phyloP scores from a whole-genome alignment of 2,113 vertebrate genomes.

The Typhlomys cinereus region DNA sequence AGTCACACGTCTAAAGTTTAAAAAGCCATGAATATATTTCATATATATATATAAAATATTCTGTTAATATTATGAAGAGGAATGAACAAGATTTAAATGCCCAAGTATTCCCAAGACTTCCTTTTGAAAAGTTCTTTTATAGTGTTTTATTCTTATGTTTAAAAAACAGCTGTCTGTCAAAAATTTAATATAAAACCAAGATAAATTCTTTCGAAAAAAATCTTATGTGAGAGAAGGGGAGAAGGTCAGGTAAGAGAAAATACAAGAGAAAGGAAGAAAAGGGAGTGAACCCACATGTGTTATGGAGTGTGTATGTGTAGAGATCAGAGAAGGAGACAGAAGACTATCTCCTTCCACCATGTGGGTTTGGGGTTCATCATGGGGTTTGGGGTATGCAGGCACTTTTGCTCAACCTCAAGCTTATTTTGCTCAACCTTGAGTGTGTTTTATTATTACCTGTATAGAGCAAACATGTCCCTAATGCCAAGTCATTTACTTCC shows the following conservation, averaged over 20 bases:
- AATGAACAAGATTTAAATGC: not conserved
- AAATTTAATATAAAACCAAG: conserved; percentile 22
- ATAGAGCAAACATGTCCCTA: not conserved
- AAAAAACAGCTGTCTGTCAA: conserved; percentile 12
- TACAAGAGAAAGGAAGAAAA: too few species aligned
- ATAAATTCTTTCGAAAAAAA: too few species aligned
- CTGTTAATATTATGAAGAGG: not conserved
- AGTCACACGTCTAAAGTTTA: not conserved
- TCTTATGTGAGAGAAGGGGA: too few species aligned
- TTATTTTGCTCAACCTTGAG: not conserved
- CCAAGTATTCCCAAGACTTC: not conserved
- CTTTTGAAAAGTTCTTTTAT: not conserved
- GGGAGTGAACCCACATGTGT: too few species aligned
- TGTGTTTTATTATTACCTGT: not conserved
- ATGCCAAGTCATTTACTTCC: not conserved
- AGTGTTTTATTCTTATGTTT: not conserved
- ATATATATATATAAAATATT: not conserved
- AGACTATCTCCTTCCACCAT: too few species aligned
- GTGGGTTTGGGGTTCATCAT: too few species aligned
- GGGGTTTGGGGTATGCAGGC: too few species aligned
- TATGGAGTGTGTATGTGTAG: too few species aligned
- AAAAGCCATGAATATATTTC: too few species aligned
- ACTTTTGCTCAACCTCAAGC: too few species aligned
- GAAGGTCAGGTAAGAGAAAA: too few species aligned
- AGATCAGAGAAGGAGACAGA: too few species aligned